Evolutionary conservation across 2,797 vertebrate species (phyloP).

Genomic region (Esox lucius): DNA sequence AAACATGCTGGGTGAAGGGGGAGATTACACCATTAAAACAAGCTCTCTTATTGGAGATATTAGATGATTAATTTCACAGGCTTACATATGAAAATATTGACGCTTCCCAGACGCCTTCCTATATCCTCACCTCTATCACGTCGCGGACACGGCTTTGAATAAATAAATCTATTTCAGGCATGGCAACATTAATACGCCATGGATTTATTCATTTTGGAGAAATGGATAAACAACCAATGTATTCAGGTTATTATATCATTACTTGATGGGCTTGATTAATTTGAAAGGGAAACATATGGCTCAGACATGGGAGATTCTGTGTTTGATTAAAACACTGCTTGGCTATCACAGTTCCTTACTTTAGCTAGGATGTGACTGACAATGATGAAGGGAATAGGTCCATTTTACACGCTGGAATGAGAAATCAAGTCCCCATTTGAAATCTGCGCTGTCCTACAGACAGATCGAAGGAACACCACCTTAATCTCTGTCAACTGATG

Average conservation of each 20-base stretch:
- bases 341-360: not conserved
- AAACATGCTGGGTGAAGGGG: constrained; percentile 52
- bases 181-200: constrained; percentile 62
- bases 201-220: constrained; percentile 65
- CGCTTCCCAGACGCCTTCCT: constrained; percentile 72
- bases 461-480: not conserved
- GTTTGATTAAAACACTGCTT: not conserved
- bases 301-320: not conserved
- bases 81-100: constrained; percentile 81
- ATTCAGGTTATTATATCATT: constrained; percentile 67
- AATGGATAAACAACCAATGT: constrained; percentile 71
- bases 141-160: constrained; percentile 57
- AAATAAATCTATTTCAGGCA: constrained; percentile 66
- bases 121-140: constrained; percentile 51
- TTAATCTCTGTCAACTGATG: not conserved
- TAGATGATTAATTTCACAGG: constrained; percentile 78
- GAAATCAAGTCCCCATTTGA: not conserved
- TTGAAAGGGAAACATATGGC: constrained; percentile 34
- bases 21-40: constrained; percentile 74
- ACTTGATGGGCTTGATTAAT: constrained; percentile 57
- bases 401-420: not conserved
- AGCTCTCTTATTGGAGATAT: constrained; percentile 75
- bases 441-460: not conserved
- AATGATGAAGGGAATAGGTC: not conserved
- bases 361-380: not conserved